Conservation (phyloP, 2,888 invertebrate species). For the Pseudococcus longispinus region DNA sequence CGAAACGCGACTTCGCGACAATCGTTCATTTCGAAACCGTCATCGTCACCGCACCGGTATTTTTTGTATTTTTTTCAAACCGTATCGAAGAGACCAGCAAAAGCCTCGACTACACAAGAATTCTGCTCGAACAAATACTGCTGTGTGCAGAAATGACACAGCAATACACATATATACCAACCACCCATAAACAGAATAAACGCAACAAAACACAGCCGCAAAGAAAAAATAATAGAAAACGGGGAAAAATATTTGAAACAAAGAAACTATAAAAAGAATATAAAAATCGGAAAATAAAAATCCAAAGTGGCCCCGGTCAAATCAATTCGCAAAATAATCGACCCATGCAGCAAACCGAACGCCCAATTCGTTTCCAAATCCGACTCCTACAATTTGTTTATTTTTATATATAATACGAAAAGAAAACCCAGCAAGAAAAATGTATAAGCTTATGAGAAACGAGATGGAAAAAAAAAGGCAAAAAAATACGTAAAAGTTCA, state of each 20-base stretch:
- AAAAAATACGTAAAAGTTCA: slow-evolving; percentile 46
- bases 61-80: not conserved
- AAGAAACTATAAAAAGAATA: slow-evolving; percentile 55
- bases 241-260: slow-evolving; percentile 56
- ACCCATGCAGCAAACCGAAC: slow-evolving; percentile 15
- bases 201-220: slow-evolving; percentile 39
- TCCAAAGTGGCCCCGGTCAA: slow-evolving; percentile 53
- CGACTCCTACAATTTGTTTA: slow-evolving; percentile 49
- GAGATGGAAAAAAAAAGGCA: not conserved
- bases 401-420: slow-evolving; percentile 2
- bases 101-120: slow-evolving; percentile 18
- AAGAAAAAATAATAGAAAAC: slow-evolving; percentile 46
- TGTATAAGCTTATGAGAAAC: not conserved
- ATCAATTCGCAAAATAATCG: slow-evolving; percentile 52
- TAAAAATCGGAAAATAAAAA: slow-evolving; percentile 56
- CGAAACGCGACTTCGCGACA: not conserved
- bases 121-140: not conserved
- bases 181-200: slow-evolving; percentile 31
- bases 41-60: not conserved
- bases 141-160: slow-evolving; percentile 13
- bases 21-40: too few relatives aligned
- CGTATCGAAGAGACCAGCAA: not conserved
- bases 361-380: slow-evolving; percentile 48
- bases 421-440: not conserved
- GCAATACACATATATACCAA: not conserved